phyloP scores from a whole-genome alignment of 1,140 invertebrate species.

The Pomacea maculata region DNA sequence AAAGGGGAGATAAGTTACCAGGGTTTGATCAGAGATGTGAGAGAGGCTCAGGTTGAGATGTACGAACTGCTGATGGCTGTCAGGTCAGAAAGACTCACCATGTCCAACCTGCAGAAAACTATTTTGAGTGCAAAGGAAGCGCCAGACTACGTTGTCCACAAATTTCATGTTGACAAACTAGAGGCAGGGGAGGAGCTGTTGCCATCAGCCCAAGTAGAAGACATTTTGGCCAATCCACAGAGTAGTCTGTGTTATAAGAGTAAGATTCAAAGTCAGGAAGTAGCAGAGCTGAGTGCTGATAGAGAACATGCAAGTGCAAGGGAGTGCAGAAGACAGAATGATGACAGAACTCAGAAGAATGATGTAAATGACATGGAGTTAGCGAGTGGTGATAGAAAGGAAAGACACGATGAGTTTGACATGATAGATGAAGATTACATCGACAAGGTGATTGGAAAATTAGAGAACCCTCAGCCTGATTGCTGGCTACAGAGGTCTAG shows the following conservation, averaged over 20 bases:
- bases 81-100: not conserved
- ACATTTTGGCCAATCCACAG: too few species aligned
- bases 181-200: too few species aligned
- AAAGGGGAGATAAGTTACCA: slow-evolving; percentile 29
- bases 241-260: too few species aligned
- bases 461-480: not conserved
- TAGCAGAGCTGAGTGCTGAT: too few species aligned
- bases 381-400: too few species aligned
- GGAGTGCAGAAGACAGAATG: too few species aligned
- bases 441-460: not conserved
- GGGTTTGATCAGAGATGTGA: slow-evolving; percentile 34
- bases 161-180: slow-evolving; percentile 14
- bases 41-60: slow-evolving; percentile 27
- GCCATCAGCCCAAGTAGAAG: too few species aligned
- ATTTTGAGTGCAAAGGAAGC: slow-evolving; percentile 4
- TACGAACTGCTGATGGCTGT: slow-evolving; percentile 17
- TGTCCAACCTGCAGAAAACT: slow-evolving; percentile 17
- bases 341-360: too few species aligned
- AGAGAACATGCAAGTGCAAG: too few species aligned
- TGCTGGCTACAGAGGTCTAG: not conserved
- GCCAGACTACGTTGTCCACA: slow-evolving; percentile 13
- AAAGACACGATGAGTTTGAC: not conserved
- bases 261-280: too few species aligned
- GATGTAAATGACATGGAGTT: too few species aligned
- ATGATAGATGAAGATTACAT: not conserved